Evolutionary conservation across 92 coral and sea anemone species (phyloP), one percentile per base, ranked within the genome.

Genomic region (Epizoanthus rinbou): DNA sequence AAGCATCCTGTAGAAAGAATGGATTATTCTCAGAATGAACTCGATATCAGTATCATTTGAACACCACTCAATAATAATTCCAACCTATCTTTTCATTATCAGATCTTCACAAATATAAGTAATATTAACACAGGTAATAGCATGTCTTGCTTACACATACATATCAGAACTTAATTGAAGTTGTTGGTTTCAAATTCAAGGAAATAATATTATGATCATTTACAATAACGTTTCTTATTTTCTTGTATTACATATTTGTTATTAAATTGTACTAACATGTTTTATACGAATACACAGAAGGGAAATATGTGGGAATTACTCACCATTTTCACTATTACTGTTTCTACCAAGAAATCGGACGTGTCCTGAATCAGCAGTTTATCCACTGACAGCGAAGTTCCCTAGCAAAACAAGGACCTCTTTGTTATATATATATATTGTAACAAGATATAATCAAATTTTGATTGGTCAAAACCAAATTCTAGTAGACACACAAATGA

Each of bases 291-390:
- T n/a, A 3, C 13, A n/a, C 3, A 28, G 21, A 23, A 31, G 47
- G 37, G 37, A 4, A 41, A 31, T 31, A 28, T 28, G 2, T 28
- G 2, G 31, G 31, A 28, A 28, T 28, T 2, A 72, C 97, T 85
- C 43, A 97, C 99, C 93, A 97, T 81, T 88, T 92, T 94, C 4
- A 91, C 83, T 15, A 97, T 59, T 1, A 93, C 97, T 9, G 98
- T 92, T 79, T 97, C 93, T 6, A 90, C 87, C 33, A 97, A 83
- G 67, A 92, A 97, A 73, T 86, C 86, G 4, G 98, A 87, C 39
- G 98, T 93, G 86, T 94, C 98, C 68, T 97, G 98, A 16, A 90
- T 89, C 47, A 97, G 89, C 17, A 91, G 87, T 76, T 89, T 90
- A 79, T 97, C 99, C 60, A 86, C 78, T 9, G 85, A 57, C 76